Percentiles rank a stretch among this genome's conserved stretches.
Conservation (phyloP, 2,797 vertebrate genomes). For the Acanthurus leucopareius region DNA sequence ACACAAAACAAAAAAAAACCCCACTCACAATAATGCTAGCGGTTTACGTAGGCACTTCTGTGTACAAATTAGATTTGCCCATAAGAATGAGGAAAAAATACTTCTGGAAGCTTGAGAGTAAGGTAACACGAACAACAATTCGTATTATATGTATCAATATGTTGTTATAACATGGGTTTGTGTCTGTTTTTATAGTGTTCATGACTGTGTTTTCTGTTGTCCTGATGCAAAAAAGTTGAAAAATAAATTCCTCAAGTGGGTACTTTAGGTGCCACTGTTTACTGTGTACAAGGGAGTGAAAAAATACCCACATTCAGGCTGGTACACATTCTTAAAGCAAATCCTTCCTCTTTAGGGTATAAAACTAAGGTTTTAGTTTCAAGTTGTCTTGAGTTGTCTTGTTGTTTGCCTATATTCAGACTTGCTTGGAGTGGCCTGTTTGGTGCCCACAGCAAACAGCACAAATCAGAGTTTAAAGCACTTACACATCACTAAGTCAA, state of each 20-base stretch:
- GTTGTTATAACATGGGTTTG: background rate
- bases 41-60: background rate
- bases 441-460: background rate
- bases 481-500: conserved; percentile 10
- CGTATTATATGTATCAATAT: background rate
- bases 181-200: conserved; percentile 21
- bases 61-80: background rate
- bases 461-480: conserved; percentile 7
- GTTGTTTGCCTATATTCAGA: background rate
- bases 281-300: background rate
- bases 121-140: background rate
- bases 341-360: background rate
- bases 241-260: conserved; percentile 6
- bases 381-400: background rate
- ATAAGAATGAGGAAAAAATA: background rate
- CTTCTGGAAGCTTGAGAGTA: background rate
- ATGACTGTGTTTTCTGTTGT: background rate
- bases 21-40: background rate
- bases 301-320: conserved; percentile 1
- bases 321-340: background rate
- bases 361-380: background rate
- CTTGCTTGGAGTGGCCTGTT: background rate
- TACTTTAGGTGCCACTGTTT: background rate
- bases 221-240: background rate
- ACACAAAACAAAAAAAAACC: background rate